Percentiles rank a stretch among this genome's conserved stretches.
These are phyloP conservation scores for Antechinus flavipes DNA, from an alignment of 2,113 vertebrate genomes.

Conservation along the genomic window DNA sequence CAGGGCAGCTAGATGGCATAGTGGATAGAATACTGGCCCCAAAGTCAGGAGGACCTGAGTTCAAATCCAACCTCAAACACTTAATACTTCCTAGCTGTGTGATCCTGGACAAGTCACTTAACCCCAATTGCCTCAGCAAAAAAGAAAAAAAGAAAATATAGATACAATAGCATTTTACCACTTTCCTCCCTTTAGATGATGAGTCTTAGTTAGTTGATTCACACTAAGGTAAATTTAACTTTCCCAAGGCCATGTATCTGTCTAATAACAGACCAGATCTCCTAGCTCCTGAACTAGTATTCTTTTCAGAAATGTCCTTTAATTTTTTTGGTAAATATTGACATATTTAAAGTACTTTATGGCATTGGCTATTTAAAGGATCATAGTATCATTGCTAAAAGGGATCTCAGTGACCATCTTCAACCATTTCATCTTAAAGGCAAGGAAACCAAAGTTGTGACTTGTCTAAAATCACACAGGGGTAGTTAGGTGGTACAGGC, in stretches of 20 bases:
- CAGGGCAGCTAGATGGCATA: too few relatives aligned
- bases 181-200: neutral
- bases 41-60: too few relatives aligned
- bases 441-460: neutral
- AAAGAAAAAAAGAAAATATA: neutral
- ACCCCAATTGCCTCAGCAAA: too few relatives aligned
- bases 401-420: neutral
- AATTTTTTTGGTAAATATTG: neutral
- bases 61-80: too few relatives aligned
- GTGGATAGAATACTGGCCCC: too few relatives aligned
- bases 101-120: too few relatives aligned
- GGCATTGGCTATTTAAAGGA: neutral
- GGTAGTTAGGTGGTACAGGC: neutral
- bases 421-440: neutral
- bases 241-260: neutral
- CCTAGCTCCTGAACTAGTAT: neutral
- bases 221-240: neutral
- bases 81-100: too few relatives aligned
- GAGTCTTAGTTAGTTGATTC: neutral
- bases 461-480: rapidly evolving
- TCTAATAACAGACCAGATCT: neutral
- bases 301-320: neutral
- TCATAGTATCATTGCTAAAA: neutral
- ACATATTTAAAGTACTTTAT: neutral
- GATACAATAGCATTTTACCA: neutral